phyloP scores from a whole-genome alignment of 2,113 vertebrate species.

The Rhizomys pruinosus region DNA sequence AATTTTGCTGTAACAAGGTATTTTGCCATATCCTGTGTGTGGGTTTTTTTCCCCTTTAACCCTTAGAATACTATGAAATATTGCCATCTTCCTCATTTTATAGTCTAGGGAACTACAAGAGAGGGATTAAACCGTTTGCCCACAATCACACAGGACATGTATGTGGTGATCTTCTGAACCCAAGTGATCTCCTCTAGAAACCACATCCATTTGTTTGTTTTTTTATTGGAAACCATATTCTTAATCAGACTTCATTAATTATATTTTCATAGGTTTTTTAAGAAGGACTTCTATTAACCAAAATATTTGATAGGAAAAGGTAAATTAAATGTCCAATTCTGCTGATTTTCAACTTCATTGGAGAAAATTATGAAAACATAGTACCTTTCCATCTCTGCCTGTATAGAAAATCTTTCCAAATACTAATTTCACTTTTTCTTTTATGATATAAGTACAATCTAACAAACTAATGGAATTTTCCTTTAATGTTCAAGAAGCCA shows the following conservation, averaged over 20 bases:
- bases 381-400: conserved; percentile 49
- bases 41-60: conserved; percentile 43
- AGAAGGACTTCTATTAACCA: background rate
- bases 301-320: conserved; percentile 45
- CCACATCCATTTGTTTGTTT: no score
- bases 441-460: conserved; percentile 31
- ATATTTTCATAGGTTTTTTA: background rate
- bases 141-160: background rate
- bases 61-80: background rate
- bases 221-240: conserved; percentile 30
- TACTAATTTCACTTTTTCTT: conserved; percentile 33
- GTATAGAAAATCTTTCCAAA: conserved; percentile 60
- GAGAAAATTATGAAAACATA: conserved; percentile 39
- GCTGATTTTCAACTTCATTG: conserved; percentile 44
- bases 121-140: conserved; percentile 21
- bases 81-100: conserved; percentile 35
- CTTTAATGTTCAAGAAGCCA: conserved; percentile 47
- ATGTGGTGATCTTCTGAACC: no score
- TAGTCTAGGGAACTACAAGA: conserved; percentile 29
- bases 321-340: conserved; percentile 52
- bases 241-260: conserved; percentile 55
- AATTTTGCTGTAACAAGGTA: background rate
- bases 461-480: conserved; percentile 48
- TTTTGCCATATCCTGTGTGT: background rate
- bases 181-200: conserved; percentile 39